A percentile compares a stretch with the other conserved stretches of the same genome.
phyloP scores from a whole-genome alignment of 2,888 invertebrate species.

The Lasioglossum marginatum region DNA sequence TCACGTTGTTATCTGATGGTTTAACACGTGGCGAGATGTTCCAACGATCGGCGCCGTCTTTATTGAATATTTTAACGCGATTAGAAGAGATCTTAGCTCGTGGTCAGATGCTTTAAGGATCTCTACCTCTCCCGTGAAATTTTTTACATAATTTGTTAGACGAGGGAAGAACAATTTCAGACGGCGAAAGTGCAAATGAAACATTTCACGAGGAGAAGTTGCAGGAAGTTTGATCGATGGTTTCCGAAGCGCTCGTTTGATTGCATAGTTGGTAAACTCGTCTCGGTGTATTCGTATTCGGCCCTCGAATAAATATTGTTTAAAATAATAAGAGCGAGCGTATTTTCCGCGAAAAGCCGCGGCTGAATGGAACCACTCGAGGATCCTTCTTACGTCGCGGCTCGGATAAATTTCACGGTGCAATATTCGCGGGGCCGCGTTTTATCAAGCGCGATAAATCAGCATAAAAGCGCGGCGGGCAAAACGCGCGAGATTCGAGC shows the following conservation, averaged over 20 bases:
- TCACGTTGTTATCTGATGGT: background rate
- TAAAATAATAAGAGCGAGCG: constrained; percentile 28
- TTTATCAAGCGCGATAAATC: constrained; percentile 76
- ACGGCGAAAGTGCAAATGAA: background rate
- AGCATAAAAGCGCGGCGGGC: constrained; percentile 66
- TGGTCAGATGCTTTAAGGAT: background rate
- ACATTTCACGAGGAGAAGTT: background rate
- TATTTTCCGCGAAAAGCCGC: background rate
- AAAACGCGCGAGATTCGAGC: constrained; percentile 46
- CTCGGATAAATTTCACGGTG: constrained; percentile 62
- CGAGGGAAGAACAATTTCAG: background rate
- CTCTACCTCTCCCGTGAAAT: background rate
- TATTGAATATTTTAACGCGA: background rate
- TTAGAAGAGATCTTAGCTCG: background rate
- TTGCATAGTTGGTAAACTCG: background rate
- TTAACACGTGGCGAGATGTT: background rate
- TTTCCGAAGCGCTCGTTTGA: background rate
- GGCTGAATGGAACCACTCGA: constrained; percentile 30
- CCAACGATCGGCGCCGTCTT: background rate
- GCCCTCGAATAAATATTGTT: constrained; percentile 34
- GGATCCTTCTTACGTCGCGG: constrained; percentile 26
- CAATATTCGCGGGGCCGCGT: constrained; percentile 65
- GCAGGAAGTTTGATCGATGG: background rate
- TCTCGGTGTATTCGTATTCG: background rate
- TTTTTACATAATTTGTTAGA: background rate